These are phyloP conservation scores for Orbicella faveolata DNA, from an alignment of 64 coral and sea anemone genomes.

Conservation along the genomic window DNA sequence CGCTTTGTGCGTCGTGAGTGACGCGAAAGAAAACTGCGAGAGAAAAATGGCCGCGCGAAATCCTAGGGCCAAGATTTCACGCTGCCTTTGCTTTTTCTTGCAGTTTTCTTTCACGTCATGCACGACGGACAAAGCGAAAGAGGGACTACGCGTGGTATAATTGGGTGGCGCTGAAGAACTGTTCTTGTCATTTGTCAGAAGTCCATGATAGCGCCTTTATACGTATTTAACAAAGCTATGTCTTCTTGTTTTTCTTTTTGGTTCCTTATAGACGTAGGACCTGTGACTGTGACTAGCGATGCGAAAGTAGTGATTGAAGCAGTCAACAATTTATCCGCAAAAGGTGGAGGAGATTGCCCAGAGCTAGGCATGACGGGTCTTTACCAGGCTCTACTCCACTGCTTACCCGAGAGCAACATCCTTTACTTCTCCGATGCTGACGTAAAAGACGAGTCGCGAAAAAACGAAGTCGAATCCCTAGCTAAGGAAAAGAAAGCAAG, in stretches of 20 bases:
- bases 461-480: constrained; percentile 36
- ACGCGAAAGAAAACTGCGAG: too few species aligned
- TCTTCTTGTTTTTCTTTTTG: background rate
- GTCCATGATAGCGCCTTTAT: too few species aligned
- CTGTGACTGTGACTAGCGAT: constrained; percentile 65
- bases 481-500: constrained; percentile 43
- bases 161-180: too few species aligned
- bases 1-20: too few species aligned
- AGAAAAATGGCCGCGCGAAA: too few species aligned
- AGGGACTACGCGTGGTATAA: too few species aligned
- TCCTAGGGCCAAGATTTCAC: too few species aligned
- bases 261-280: constrained; percentile 44
- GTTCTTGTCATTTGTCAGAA: too few species aligned
- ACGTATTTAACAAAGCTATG: background rate
- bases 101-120: too few species aligned
- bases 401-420: constrained; percentile 45
- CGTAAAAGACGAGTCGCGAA: constrained; percentile 32
- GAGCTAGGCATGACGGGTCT: constrained; percentile 66
- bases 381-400: constrained; percentile 55
- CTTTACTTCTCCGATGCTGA: constrained; percentile 68
- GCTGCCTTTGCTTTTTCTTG: too few species aligned
- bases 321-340: constrained; percentile 41
- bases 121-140: too few species aligned
- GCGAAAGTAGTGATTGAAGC: constrained; percentile 48
- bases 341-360: constrained; percentile 65